These are phyloP conservation scores for Muschampia plurimacula DNA, from an alignment of 2,888 invertebrate genomes.

Conservation along the genomic window DNA sequence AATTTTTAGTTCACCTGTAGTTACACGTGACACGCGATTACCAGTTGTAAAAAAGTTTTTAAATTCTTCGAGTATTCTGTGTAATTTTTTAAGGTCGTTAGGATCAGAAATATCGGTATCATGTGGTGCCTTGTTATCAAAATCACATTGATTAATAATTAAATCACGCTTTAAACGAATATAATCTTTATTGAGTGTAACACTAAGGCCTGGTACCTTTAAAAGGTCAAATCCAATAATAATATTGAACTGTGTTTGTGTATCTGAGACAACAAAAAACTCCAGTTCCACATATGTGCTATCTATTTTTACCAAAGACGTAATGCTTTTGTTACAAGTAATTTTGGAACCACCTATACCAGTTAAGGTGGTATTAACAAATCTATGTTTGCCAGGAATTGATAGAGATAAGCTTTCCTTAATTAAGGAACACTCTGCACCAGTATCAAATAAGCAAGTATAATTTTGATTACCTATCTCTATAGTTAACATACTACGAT, in stretches of 20 bases:
- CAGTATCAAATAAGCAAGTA: not conserved
- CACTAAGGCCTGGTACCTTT: constrained; percentile 2
- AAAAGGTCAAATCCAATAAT: constrained; percentile 12
- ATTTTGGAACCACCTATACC: not conserved
- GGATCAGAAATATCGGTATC: constrained; percentile 5
- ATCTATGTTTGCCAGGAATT: not conserved
- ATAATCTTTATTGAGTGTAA: not conserved
- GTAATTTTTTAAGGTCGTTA: not conserved
- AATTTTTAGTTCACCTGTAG: not conserved
- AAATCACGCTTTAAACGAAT: not conserved
- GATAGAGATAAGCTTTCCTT: not conserved
- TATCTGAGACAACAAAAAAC: constrained; percentile 3
- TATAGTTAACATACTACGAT: not conserved
- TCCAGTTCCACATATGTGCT: not conserved
- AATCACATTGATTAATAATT: not conserved
- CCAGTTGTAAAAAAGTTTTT: constrained; percentile 8
- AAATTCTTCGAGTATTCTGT: not conserved
- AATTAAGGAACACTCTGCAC: not conserved
- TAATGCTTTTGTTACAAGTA: not conserved
- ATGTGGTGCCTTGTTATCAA: not conserved
- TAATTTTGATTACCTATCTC: not conserved
- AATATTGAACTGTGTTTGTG: constrained; percentile 7
- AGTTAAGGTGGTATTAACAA: not conserved
- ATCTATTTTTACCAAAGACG: constrained; percentile 4
- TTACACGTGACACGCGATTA: constrained; percentile 37